Base-by-base conservation (phyloP, 1,140 invertebrate species). In the Temnothorax curvispinosus region DNA sequence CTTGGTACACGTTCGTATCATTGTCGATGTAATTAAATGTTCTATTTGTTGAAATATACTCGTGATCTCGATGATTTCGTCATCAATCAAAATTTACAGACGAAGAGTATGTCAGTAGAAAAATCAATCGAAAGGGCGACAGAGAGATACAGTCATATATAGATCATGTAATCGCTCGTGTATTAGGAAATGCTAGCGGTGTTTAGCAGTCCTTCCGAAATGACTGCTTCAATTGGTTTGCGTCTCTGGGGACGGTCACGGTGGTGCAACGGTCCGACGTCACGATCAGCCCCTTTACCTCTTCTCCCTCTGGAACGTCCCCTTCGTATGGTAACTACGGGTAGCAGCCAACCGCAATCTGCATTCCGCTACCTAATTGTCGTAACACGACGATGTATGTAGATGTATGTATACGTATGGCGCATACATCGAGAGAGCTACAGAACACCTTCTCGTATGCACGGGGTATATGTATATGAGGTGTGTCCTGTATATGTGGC, bases 351-450 rank as follows among this genome's bases (percentile, higher is more conserved):
- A 93, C 92, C 92, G 90, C 93, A 93, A 93, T 93, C 93, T 93
- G 92, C 93, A 93, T 93, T 93, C 92, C 92, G 90, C 92, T 93
- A 92, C 91, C 92, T 93, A 93, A 93, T 93, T 93, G 93, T 93
- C 92, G 89, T 92, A 93, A 92, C 91, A 92, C 92, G 89, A 18
- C 85, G 89, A 88, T 84, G 85, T 88, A 91, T 91, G 90, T 91
- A 91, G 87, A 91, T 86, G 81, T 80, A 88, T 88, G 90, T 80
- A 88, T 87, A 74, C 77, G 82, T 84, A 84, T 56, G 47, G 87
- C 72, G 78, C 78, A 88, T 85, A 86, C 67, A 52, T 54, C 21
- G 76, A 64, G 62, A 21, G 41, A 21, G 41, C 86, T 27, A 52
- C 54, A 60, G 64, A 54, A 65, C 56, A 58, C 74, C 75, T 84